Base-by-base conservation (phyloP, 2,888 invertebrate genomes). In the Stenolophus ochropezus region DNA sequence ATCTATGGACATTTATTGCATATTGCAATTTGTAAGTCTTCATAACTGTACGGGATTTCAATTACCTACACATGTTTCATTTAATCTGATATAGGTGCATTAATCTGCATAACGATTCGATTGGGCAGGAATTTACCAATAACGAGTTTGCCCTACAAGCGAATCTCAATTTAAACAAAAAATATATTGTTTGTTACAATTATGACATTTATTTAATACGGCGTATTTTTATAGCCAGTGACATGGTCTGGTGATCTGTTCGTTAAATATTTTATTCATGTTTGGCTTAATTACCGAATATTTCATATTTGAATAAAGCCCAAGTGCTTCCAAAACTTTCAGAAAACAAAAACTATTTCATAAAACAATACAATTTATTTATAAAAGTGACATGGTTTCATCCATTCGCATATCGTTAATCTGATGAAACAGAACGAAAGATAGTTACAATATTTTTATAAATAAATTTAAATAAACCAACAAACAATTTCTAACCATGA, bases 201-300 rank as follows among this genome's bases (percentile, higher is more conserved):
- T 25, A 69, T 69, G 69, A 69, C 42, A 69, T 69, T 77, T 47
- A 77, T 77, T 58, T 58, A 58, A 77, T 61, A 47, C 61, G 23
- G 47, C 61, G 18, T 21, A 33, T 76, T 76, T 58, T 76, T 58
- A 42, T 56, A 27, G 20, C 23, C 33, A 77, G 11, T 77, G 77
- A 61, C 23, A 77, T 61, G 77, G 61, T 61, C 42, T 77, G 61
- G 61, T 47, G 61, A 47, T 5, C 61, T 49, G 25, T 18, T n/a
- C n/a, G 21, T 49, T 73, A 77, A 33, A 58, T 61, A 77, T 77
- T 77, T 77, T 77, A 77, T 77, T 77, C 47, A 61, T 77, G 42
- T 77, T 27, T 61, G 61, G 77, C 18, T 47, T 77, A 77, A 77
- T 77, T 77, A 77, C 77, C n/a, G 21, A 14, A 77, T 21, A 61